A percentile compares a stretch with the other conserved stretches of the same genome.
phyloP scores from a whole-genome alignment of 2,113 vertebrate genomes.

The Chloropsis cyanopogon region DNA sequence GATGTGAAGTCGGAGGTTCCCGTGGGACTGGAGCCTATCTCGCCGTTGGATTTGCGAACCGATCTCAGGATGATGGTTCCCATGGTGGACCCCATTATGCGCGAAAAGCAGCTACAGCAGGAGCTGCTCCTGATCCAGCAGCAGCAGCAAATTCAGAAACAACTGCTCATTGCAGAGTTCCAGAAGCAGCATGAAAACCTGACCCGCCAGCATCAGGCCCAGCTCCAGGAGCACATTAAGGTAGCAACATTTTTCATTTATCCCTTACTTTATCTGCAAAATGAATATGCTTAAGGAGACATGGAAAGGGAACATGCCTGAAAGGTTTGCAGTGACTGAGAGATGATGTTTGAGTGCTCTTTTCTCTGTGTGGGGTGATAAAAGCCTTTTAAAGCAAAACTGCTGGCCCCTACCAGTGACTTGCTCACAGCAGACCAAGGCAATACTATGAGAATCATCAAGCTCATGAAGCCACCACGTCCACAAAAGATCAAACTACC shows the following conservation, averaged over 20 bases:
- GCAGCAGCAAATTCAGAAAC: constrained; percentile 98
- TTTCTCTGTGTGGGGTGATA: background rate
- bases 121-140: constrained; percentile 96
- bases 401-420: background rate
- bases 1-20: constrained; percentile 89
- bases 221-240: constrained; percentile 99
- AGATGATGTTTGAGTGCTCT: background rate
- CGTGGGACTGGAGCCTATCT: constrained; percentile 82
- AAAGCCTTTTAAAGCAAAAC: background rate
- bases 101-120: constrained; percentile 94
- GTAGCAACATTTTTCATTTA: constrained; percentile 77
- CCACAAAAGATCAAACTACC: background rate
- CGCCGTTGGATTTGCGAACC: constrained; percentile 90
- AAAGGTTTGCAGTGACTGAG: background rate
- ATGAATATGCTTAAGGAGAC: background rate
- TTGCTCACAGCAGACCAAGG: background rate
- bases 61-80: constrained; percentile 93
- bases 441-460: background rate
- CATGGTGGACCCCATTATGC: constrained; percentile 86
- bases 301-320: background rate
- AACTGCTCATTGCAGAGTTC: constrained; percentile 95
- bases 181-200: constrained; percentile 98
- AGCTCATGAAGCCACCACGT: background rate
- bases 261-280: background rate
- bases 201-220: constrained; percentile 95